A percentile compares a stretch with the other conserved stretches of the same genome.
Conservation (phyloP, 2,888 invertebrate species). For the Neoascia interrupta region DNA sequence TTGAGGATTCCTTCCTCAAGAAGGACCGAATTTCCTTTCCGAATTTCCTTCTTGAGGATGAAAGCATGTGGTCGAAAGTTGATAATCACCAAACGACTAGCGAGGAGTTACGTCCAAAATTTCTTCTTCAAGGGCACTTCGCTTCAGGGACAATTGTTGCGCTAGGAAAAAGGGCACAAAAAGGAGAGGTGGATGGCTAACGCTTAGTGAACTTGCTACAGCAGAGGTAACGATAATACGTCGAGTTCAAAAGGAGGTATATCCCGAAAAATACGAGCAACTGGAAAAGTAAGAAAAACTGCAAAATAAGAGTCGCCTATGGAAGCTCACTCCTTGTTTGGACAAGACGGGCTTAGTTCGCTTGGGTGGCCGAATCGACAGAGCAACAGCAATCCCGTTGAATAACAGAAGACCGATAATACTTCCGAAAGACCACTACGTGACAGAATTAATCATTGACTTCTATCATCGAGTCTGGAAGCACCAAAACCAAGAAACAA, state of each 20-base stretch:
- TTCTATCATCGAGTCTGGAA: background rate
- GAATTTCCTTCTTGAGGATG: background rate
- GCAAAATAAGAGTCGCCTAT: background rate
- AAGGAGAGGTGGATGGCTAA: background rate
- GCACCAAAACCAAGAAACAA: background rate
- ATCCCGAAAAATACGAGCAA: background rate
- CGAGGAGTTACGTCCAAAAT: slow-evolving; percentile 18
- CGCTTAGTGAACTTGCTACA: background rate
- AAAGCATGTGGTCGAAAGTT: background rate
- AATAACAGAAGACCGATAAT: slow-evolving; percentile 1
- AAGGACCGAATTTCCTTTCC: too few species aligned
- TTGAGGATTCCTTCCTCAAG: too few species aligned
- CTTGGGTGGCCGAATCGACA: slow-evolving; percentile 1
- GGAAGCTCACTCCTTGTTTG: background rate
- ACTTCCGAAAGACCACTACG: background rate
- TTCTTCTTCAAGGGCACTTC: too few species aligned
- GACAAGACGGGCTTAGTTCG: slow-evolving; percentile 1
- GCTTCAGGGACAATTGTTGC: slow-evolving; percentile 2
- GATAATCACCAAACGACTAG: background rate
- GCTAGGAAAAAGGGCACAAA: background rate
- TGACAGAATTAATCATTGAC: background rate
- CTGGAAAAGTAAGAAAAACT: slow-evolving; percentile 1
- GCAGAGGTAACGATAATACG: slow-evolving; percentile 18
- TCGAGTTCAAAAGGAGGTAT: slow-evolving; percentile 15
- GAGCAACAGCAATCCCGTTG: background rate